Evolutionary conservation across 1,140 invertebrate species (phyloP).

Genomic region (Holcopasites calliopsidis): DNA sequence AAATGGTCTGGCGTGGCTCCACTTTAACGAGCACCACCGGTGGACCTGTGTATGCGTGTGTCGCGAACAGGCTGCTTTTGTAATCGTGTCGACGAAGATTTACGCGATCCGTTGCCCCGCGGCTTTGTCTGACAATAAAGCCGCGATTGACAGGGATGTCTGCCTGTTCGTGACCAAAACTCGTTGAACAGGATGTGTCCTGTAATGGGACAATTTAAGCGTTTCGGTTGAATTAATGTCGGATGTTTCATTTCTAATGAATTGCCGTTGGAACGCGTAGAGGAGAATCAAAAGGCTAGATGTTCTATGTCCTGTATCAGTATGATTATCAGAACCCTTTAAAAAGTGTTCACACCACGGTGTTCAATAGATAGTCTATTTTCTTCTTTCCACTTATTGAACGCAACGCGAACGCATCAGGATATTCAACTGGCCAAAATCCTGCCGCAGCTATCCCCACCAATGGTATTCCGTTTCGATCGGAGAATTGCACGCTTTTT

Average conservation of each 20-base stretch:
- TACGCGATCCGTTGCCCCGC: neutral
- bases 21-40: conserved; percentile 10
- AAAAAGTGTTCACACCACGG: no score
- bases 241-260: neutral
- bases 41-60: neutral
- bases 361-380: no score
- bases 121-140: neutral
- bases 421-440: conserved; percentile 32
- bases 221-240: neutral
- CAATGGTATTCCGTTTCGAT: neutral
- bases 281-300: no score
- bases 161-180: neutral
- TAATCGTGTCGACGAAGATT: conserved; percentile 1
- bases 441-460: neutral
- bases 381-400: no score
- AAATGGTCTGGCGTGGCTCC: conserved; percentile 21
- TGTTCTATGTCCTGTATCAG: no score
- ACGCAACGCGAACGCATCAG: neutral
- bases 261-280: neutral
- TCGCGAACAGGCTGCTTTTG: neutral
- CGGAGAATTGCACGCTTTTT: neutral
- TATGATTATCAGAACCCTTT: no score
- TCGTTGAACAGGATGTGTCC: neutral
- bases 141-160: neutral
- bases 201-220: neutral